Evolutionary conservation across 1,140 invertebrate species (phyloP), one percentile per base, ranked within the genome.

Genomic region (Drosophila watanabei): DNA sequence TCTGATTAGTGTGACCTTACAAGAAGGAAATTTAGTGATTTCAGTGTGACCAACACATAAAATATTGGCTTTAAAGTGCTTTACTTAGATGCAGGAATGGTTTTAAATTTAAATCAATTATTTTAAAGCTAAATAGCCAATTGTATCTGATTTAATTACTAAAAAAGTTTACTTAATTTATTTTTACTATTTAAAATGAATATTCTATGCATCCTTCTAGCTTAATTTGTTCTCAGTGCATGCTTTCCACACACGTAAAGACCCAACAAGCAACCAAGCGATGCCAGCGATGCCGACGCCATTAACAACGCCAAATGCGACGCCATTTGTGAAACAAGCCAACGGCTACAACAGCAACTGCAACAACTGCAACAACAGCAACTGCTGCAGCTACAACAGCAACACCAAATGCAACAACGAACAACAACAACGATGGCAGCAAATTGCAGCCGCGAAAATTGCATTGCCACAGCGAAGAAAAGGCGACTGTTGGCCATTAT

Each of bases 271-370:
- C 64, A 75, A 64, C 61, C 68, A 64, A 70, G 60, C 78, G 73
- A 81, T 71, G 75, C 61, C 66, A 73, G 63, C 80, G 52, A 48
- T 78, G 79, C 59, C 80, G 79, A 71, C 85, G 84, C 84, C 85
- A 88, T 88, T 88, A 88, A 88, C 84, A 88, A 89, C 84, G 84
- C 84, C 85, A 88, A 88, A 88, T 89, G 84, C 84, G 84, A 88
- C 84, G 84, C 84, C 84, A 88, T 88, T 89, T 89, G 85, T 89
- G 85, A 88, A 89, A 89, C 84, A 88, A 89, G 84, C 85, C 68
- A 77, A 72, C 84, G 85, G 69, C 80, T 75, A 37, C 65, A 81
- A 64, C 79, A 65, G 51, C 77, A 62, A 48, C 46, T 7, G 13
- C 46, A 48, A 24, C 45, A 76, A 48, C 78, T 71, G 63, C 73